Evolutionary conservation across 2,888 invertebrate species (phyloP), one percentile per base, ranked within the genome.

Genomic region (Deroplatys truncata): DNA sequence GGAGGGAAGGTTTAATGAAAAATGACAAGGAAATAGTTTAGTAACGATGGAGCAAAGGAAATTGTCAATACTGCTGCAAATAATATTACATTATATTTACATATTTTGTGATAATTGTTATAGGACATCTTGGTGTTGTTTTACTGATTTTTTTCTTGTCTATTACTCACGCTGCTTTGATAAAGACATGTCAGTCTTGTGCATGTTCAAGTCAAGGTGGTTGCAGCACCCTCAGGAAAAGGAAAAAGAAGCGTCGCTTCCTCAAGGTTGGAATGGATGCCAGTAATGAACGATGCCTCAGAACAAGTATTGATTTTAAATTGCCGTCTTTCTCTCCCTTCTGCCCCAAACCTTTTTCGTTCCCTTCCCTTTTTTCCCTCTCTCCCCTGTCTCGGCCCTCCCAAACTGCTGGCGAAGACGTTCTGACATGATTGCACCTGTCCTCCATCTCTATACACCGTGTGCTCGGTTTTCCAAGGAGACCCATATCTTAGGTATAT

Each of bases 281-380:
- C 89, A 90, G 90, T 90, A 90, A 90, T 90, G 90, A 90, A 90
- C 90, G 90, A 89, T 87, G 89, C 90, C 88, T 88, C 89, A 88
- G 90, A 90, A 90, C 90, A 92, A 93, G 93, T 93, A 93, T 93
- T 93, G 93, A 93, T 93, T 93, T 92, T 92, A 93, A 93, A 93
- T 92, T 93, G 93, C 92, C 93, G 92, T 93, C 93, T 88, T 82
- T 31, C 31, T 28, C 56, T 82, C 72, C 56, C 82, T 86, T 31
- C 86, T 72, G 56, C 56, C 56, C 56, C 56, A 72, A 72, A 72
- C 56, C 56, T 93, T 93, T 92, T 92, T 93, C 93, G 93, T 92
- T 93, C 93, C 92, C 93, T 92, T 93, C 93, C 86, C 35, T 31
- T 82, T 28, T 72, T 82, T 31, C 56, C 82, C 72, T 31, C 86